Base-by-base conservation (phyloP, 2,888 invertebrate species). In the Morinoia aosen region DNA sequence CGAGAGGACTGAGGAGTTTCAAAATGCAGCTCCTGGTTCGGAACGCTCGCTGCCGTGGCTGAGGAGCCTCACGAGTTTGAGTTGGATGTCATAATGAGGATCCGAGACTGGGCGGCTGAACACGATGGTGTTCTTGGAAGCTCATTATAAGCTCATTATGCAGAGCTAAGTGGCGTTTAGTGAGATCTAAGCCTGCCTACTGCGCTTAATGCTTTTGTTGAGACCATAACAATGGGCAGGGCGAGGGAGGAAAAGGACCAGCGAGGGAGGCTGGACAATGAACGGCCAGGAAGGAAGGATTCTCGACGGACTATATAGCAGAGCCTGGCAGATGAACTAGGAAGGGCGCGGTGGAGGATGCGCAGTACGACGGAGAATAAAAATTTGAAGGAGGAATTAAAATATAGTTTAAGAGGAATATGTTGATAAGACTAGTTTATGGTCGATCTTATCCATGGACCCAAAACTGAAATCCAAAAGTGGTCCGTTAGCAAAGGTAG, bases 131-230 rank as follows among this genome's bases (percentile, higher is more conserved):
- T 90, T 76, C 90, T 48, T 90, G 90, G 48, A 90, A 48, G 90
- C 48, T 48, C 90, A 90, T 90, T 90, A 90, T 90, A 90, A 40
- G 90, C 90, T 90, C 90, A 90, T 90, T 90, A 90, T 90, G 90
- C 90, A 19, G 40, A 48, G 90, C 90, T 90, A 90, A 90, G 90
- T 90, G 90, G 90, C 90, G 90, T 90, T 90, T 90, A 90, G 90
- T 90, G 90, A 90, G 39, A 48, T 48, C 90, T 90, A 90, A 90
- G 90, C 48, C 90, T 90, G 90, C 90, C 90, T 39, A 48, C 90
- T 90, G 90, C 90, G 40, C 90, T 90, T 90, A 90, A 90, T 90
- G 90, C 90, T 90, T 90, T 90, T 90, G 90, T 90, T 90, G 90
- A 14, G 76, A 76, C 76, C 76, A 76, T 76, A 76, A 76, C 76